Evolutionary conservation across 2,888 invertebrate genomes (phyloP), one percentile per base, ranked within the genome.

Genomic region (Spodoptera picta): DNA sequence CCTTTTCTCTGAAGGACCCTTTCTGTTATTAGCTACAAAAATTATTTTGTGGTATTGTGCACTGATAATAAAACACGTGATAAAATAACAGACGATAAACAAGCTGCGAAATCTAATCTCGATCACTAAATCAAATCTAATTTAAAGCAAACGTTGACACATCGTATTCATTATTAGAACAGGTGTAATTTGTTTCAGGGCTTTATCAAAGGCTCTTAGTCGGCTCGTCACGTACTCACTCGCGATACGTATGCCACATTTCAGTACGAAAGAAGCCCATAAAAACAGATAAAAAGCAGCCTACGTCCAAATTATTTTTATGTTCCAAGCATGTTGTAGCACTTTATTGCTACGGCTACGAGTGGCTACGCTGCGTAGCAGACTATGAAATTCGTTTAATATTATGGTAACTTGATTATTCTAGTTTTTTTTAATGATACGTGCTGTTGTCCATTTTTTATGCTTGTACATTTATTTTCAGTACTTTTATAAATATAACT

Each of bases 271-370:
- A 62, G 46, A 36, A 72, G 65, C 65, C 68, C 72, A 81, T 79
- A 81, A 80, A 77, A 79, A 71, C 56, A 69, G 72, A 74, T 66
- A 69, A 73, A 80, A 79, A 77, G 57, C 62, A 50, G 55, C 61
- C 73, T 70, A 62, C 68, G 61, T 69, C 61, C 64, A 70, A 77
- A 80, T 77, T 72, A 73, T 75, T 71, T 73, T 61, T 74, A 80
- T 63, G 73, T 60, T 61, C 49, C 58, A 56, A 65, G 60, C 60
- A 68, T 64, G 64, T 70, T 68, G 69, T 75, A 64, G 68, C 53
- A 73, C 47, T 75, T 73, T 76, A 79, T 73, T 60, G 63, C 81
- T 75, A 78, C 74, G 71, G 63, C 81, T 75, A 78, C 74, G 71
- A 58, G 45, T 44, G 23, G 60, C 76, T 70, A 69, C 56, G 61